Evolutionary conservation across 2,797 vertebrate species (phyloP), one percentile per base, ranked within the genome.

Genomic region (Poecilia gillii): DNA sequence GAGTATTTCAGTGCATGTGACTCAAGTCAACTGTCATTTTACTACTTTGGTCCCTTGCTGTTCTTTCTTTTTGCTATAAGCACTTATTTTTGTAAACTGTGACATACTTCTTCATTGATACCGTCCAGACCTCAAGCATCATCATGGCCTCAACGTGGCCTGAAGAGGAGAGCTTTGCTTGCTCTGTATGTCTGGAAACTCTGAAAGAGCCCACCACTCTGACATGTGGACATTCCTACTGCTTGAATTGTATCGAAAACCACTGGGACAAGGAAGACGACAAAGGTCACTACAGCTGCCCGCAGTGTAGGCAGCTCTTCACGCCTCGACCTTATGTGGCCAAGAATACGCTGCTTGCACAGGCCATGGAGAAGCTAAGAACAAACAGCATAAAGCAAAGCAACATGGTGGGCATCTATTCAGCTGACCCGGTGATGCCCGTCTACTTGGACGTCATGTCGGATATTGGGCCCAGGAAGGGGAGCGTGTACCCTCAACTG

Each of bases 191-290:
- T 81, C 88, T 97, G 93, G 96, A 96, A 28, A 91, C 88, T 3
- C 80, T 96, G 72, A 89, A 83, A 39, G 94, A 96, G 70, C 96
- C 96, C 0, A 93, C 95, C 43, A 96, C 96, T 1, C 88, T 97
- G 3, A 93, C 96, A 13, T 97, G 96, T 71, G 96, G 96, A 45
- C 96, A 97, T 84, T 95, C 94, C 1, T 97, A 96, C 92, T 96
- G 96, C 83, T 81, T 96, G 86, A 70, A 36, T 46, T 97, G 96
- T 77, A 96, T 97, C 77, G 86, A 95, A 83, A 89, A 75, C 12
- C 95, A 96, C 82, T 97, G 96, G 96, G 96, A 96, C 86, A 91
- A 88, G 46, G 80, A 51, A 16, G 72, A 66, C 45, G 39, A 71
- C 36, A 91, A 86, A 20, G 89, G 93, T 13, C 79, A 83, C 41